phyloP scores from a whole-genome alignment of 2,888 invertebrate species.

The Drosophila affinis region DNA sequence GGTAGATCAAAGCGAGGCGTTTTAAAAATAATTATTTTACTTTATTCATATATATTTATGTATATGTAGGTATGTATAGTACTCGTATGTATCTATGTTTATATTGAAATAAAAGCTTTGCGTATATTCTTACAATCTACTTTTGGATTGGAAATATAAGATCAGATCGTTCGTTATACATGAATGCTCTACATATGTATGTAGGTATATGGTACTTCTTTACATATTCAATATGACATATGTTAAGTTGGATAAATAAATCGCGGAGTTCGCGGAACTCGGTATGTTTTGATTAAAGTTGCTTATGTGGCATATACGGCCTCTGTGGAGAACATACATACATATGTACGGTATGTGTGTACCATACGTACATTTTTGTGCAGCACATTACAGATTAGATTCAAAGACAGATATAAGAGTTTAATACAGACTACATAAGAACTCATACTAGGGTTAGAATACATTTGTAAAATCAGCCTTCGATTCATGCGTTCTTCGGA shows the following conservation, averaged over 20 bases:
- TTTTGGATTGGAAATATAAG: conserved; percentile 1
- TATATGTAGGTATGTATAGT: conserved; percentile 18
- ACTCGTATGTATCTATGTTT: conserved; percentile 18
- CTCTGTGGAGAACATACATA: not conserved
- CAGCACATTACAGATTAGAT: conserved; percentile 22
- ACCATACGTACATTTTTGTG: conserved; percentile 45
- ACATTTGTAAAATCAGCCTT: conserved; percentile 66
- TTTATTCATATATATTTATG: conserved; percentile 32
- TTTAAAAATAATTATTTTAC: conserved; percentile 26
- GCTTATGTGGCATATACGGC: conserved; percentile 2
- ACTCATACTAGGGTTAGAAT: conserved; percentile 51
- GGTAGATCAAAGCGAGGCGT: conserved; percentile 8
- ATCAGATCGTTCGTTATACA: conserved; percentile 49
- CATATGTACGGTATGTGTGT: not conserved
- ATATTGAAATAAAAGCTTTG: conserved; percentile 36
- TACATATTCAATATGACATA: conserved; percentile 33
- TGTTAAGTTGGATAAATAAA: conserved; percentile 7
- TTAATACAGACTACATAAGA: conserved; percentile 1
- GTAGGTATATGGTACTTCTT: conserved; percentile 16
- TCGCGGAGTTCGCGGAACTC: conserved; percentile 12
- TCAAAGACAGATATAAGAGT: conserved; percentile 1
- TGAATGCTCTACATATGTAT: conserved; percentile 13
- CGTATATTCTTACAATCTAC: conserved; percentile 20
- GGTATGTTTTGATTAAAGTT: conserved; percentile 48
- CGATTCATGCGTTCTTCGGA: conserved; percentile 44